Evolutionary conservation across 2,797 vertebrate species (phyloP).

Genomic region (Clarias pachynema): DNA sequence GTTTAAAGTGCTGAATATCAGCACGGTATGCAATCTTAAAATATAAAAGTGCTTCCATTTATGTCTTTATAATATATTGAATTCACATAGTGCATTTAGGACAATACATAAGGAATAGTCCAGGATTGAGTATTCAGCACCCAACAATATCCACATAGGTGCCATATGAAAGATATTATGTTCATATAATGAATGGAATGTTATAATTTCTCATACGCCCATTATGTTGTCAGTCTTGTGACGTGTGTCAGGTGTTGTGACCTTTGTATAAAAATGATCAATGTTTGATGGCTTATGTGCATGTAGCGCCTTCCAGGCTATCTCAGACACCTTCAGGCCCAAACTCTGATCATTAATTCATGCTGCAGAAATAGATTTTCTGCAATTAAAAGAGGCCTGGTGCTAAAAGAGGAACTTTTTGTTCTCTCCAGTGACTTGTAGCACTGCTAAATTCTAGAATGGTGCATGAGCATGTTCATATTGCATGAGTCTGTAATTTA

Average conservation of each 20-base stretch:
- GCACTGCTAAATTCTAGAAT: slow-evolving; percentile 23
- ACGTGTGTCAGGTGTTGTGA: neutral
- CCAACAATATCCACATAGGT: neutral
- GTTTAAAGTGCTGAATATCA: slow-evolving; percentile 22
- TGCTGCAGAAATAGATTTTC: slow-evolving; percentile 40
- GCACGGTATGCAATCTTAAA: slow-evolving; percentile 12
- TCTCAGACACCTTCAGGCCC: slow-evolving; percentile 29
- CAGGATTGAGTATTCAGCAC: neutral
- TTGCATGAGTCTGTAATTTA: slow-evolving; percentile 12
- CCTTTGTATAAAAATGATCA: slow-evolving; percentile 35
- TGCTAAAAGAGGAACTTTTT: slow-evolving; percentile 30
- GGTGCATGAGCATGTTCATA: slow-evolving; percentile 16
- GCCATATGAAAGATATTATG: neutral
- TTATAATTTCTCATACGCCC: slow-evolving; percentile 26
- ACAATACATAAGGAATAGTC: neutral
- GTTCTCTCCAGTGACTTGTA: slow-evolving; percentile 26
- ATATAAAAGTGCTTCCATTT: neutral
- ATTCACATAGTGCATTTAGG: neutral
- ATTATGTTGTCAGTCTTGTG: slow-evolving; percentile 31
- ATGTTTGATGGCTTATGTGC: slow-evolving; percentile 35
- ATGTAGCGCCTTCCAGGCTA: slow-evolving; percentile 12
- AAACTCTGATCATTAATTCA: slow-evolving; percentile 49
- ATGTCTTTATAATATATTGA: neutral
- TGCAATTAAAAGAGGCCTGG: slow-evolving; percentile 43
- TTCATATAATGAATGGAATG: slow-evolving; percentile 3